These are phyloP conservation scores for Solenopsis invicta DNA, from an alignment of 1,140 invertebrate genomes.

Conservation along the genomic window DNA sequence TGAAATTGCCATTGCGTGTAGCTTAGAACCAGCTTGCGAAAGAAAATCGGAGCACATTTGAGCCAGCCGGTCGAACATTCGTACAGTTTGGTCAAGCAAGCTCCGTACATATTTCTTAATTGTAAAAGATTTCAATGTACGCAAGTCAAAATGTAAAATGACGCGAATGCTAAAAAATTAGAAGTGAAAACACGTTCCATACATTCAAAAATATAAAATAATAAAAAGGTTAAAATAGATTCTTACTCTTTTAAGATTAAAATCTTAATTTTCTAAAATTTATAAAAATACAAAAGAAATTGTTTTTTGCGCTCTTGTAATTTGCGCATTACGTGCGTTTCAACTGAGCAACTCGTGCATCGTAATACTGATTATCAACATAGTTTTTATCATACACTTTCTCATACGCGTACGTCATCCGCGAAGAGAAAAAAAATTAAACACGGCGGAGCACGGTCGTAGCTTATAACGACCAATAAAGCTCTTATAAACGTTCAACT, in stretches of 20 bases:
- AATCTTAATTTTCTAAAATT: background rate
- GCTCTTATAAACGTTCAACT: conserved; percentile 62
- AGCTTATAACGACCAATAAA: conserved; percentile 59
- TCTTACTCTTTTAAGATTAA: background rate
- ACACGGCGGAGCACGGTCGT: background rate
- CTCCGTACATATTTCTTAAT: conserved; percentile 42
- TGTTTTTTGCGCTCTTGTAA: background rate
- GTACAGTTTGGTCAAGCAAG: conserved; percentile 50
- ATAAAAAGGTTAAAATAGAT: background rate
- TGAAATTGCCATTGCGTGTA: conserved; percentile 31
- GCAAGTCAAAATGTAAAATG: background rate
- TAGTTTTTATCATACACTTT: conserved; percentile 34
- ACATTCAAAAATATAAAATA: background rate
- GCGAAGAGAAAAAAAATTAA: conserved; percentile 41
- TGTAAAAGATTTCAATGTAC: background rate
- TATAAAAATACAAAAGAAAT: conserved; percentile 20
- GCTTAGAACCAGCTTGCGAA: conserved; percentile 60
- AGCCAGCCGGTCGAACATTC: conserved; percentile 33
- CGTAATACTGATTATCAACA: background rate
- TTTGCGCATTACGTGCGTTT: background rate
- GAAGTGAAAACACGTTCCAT: background rate
- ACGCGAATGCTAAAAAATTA: background rate
- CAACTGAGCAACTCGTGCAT: too few species aligned
- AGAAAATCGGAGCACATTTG: conserved; percentile 56
- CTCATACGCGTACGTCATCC: conserved; percentile 13